Conservation (phyloP, 1,140 invertebrate genomes). For the Dreissena rostriformis region DNA sequence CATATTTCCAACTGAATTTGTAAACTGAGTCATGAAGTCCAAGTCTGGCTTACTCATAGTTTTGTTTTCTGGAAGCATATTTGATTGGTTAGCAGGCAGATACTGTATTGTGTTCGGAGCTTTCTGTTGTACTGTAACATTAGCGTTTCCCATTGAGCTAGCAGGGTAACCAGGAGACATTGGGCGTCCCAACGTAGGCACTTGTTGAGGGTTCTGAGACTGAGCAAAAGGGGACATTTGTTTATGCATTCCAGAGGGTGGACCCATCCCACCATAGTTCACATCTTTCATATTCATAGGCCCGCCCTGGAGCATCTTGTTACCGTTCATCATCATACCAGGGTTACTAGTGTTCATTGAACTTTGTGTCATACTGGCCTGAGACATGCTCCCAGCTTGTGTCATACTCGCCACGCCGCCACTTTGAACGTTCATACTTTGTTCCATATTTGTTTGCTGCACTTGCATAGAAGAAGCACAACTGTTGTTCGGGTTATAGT, state of each 20-base stretch:
- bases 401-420: slow-evolving; percentile 29
- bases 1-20: slow-evolving; percentile 82
- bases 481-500: slow-evolving; percentile 54
- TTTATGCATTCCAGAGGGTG: slow-evolving; percentile 53
- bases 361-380: slow-evolving; percentile 40
- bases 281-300: slow-evolving; percentile 44
- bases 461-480: slow-evolving; percentile 73
- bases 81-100: slow-evolving; percentile 88
- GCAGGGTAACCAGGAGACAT: slow-evolving; percentile 65
- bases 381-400: slow-evolving; percentile 41
- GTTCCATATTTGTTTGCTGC: slow-evolving; percentile 77
- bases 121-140: slow-evolving; percentile 92
- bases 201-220: slow-evolving; percentile 56
- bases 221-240: slow-evolving; percentile 57
- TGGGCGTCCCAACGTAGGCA: slow-evolving; percentile 60
- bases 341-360: slow-evolving; percentile 34
- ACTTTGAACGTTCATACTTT: slow-evolving; percentile 32
- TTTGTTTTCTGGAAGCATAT: slow-evolving; percentile 76
- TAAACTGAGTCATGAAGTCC: slow-evolving; percentile 94
- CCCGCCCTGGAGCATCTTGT: slow-evolving; percentile 15
- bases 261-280: slow-evolving; percentile 37
- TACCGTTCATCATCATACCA: slow-evolving; percentile 24
- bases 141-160: slow-evolving; percentile 78
- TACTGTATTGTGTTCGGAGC: slow-evolving; percentile 99
- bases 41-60: slow-evolving; percentile 93